Conservation (phyloP, 1,140 invertebrate species). For the Dreissena polymorpha region DNA sequence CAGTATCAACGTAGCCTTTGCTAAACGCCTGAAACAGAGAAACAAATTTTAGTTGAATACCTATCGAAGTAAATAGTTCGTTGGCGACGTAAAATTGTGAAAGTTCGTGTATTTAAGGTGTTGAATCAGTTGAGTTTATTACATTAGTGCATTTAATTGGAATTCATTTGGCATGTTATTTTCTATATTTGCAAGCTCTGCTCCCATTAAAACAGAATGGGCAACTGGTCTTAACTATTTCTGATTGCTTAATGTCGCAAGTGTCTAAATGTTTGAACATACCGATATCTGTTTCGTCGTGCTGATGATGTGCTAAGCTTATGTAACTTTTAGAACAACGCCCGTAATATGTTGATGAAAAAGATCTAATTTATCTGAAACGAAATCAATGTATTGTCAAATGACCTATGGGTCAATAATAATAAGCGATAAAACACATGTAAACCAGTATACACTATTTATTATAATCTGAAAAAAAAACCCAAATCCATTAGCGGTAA, state of each 20-base stretch:
- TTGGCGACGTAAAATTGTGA: not conserved
- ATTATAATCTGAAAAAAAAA: no score
- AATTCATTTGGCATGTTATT: not conserved
- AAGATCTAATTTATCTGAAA: constrained; percentile 87
- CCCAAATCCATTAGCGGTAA: no score
- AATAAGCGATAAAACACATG: no score
- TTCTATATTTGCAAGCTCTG: not conserved
- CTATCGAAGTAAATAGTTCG: not conserved
- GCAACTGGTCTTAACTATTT: not conserved
- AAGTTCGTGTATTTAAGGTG: not conserved
- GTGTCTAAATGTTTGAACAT: constrained; percentile 51
- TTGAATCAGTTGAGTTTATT: not conserved
- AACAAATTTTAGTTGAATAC: not conserved
- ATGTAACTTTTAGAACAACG: constrained; percentile 87
- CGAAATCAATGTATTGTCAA: constrained; percentile 74
- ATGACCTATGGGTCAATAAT: no score
- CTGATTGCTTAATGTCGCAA: not conserved
- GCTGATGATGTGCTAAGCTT: constrained; percentile 84
- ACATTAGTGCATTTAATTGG: not conserved
- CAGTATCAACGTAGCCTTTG: constrained; percentile 88
- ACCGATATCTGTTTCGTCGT: constrained; percentile 85
- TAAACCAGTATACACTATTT: no score
- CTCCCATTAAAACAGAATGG: not conserved
- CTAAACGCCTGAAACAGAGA: constrained; percentile 81
- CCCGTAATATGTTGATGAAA: constrained; percentile 88